phyloP scores from a whole-genome alignment of 2,113 vertebrate genomes.

The Pipra filicauda region DNA sequence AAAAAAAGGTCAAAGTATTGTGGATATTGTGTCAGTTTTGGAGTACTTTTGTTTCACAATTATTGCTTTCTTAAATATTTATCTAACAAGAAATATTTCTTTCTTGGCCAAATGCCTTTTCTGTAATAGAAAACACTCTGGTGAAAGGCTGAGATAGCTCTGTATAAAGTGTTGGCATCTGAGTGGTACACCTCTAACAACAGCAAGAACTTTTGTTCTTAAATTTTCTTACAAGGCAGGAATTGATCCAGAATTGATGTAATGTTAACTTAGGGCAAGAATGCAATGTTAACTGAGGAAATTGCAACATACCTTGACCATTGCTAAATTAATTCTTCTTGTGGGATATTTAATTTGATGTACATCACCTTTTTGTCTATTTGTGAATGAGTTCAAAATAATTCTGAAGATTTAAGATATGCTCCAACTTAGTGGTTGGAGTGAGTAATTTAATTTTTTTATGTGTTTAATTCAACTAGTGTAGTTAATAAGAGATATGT shows the following conservation, averaged over 20 bases:
- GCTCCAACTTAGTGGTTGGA: neutral
- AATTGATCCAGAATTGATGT: neutral
- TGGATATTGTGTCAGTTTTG: neutral
- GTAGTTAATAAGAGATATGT: neutral
- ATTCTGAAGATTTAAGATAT: neutral
- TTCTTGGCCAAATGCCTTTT: constrained; percentile 27
- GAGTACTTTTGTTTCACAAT: constrained; percentile 4
- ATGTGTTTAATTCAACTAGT: neutral
- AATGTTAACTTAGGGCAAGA: neutral
- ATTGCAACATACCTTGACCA: neutral
- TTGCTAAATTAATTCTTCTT: neutral
- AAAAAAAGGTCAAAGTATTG: neutral
- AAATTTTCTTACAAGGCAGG: neutral
- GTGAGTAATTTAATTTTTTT: neutral
- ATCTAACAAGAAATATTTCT: constrained; percentile 4
- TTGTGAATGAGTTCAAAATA: neutral
- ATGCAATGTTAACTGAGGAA: neutral
- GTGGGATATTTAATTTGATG: neutral
- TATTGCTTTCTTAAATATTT: constrained; percentile 25
- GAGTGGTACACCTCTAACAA: neutral
- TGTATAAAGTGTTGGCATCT: neutral
- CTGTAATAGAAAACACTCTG: neutral
- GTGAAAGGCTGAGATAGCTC: neutral
- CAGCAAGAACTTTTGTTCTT: neutral
- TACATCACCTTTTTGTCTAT: neutral